phyloP scores from a whole-genome alignment of 2,797 vertebrate genomes.

The Myotis pilosus region DNA sequence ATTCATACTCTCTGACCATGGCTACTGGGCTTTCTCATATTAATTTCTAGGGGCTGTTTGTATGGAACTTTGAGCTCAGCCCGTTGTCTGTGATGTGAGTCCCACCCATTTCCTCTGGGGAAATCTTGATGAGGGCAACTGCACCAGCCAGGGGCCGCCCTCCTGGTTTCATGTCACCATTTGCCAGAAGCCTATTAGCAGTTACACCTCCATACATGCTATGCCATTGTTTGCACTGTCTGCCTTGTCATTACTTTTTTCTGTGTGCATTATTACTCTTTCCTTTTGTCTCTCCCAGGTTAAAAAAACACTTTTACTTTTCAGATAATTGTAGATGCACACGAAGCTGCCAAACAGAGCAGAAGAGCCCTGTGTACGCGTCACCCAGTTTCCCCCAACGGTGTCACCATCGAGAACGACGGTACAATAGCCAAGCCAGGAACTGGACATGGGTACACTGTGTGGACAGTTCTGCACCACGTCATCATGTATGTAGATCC shows the following conservation, averaged over 20 bases:
- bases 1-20: background rate
- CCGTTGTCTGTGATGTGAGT: background rate
- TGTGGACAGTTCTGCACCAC: too few species aligned
- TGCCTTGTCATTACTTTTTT: background rate
- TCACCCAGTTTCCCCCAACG: fast-evolving
- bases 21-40: background rate
- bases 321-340: background rate
- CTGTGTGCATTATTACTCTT: background rate
- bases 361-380: background rate
- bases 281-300: background rate
- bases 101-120: background rate
- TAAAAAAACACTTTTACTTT: background rate
- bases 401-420: background rate
- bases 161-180: background rate
- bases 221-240: background rate
- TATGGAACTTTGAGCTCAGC: background rate
- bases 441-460: background rate
- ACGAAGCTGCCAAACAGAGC: background rate
- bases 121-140: background rate
- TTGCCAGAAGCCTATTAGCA: background rate
- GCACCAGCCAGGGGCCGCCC: background rate
- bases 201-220: background rate
- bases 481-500: background rate
- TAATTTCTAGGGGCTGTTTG: background rate
- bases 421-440: background rate